These are phyloP conservation scores for Dendrolimus houi DNA, from an alignment of 2,888 invertebrate genomes.

Conservation along the genomic window DNA sequence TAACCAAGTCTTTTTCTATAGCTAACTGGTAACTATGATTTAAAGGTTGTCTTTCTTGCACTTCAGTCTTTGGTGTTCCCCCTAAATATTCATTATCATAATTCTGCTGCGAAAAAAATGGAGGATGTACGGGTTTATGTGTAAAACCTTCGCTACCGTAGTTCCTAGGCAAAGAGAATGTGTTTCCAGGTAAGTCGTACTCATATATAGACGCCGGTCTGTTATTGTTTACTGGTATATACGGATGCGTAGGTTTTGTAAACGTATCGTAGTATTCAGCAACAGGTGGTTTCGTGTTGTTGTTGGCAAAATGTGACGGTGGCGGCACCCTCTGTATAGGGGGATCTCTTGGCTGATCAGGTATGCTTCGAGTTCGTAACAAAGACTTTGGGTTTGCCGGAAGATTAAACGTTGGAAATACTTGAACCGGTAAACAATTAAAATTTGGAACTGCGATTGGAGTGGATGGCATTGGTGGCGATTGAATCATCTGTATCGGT, in stretches of 20 bases:
- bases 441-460: constrained; percentile 56
- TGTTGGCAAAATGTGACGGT: constrained; percentile 27
- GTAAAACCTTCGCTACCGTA: constrained; percentile 33
- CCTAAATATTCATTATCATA: constrained; percentile 45
- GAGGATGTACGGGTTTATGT: constrained; percentile 4
- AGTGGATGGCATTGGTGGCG: constrained; percentile 68
- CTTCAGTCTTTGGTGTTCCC: constrained; percentile 18
- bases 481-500: constrained; percentile 67
- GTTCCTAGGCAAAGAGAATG: constrained; percentile 18
- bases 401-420: constrained; percentile 79
- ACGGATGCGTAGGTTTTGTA: constrained; percentile 27
- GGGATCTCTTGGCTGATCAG: constrained; percentile 37
- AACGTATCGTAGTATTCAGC: constrained; percentile 25
- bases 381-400: constrained; percentile 81
- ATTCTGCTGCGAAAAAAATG: constrained; percentile 39
- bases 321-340: constrained; percentile 21
- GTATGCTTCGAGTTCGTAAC: constrained; percentile 55
- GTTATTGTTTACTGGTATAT: constrained; percentile 33
- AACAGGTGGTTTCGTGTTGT: constrained; percentile 13
- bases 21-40: constrained; percentile 9
- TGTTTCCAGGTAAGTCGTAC: constrained; percentile 21
- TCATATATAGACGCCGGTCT: constrained; percentile 40
- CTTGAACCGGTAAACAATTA: constrained; percentile 69
- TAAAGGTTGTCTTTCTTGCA: neutral
- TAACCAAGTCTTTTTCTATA: constrained; percentile 6